phyloP scores from a whole-genome alignment of 1,140 invertebrate genomes.

The Hestina assimilis region DNA sequence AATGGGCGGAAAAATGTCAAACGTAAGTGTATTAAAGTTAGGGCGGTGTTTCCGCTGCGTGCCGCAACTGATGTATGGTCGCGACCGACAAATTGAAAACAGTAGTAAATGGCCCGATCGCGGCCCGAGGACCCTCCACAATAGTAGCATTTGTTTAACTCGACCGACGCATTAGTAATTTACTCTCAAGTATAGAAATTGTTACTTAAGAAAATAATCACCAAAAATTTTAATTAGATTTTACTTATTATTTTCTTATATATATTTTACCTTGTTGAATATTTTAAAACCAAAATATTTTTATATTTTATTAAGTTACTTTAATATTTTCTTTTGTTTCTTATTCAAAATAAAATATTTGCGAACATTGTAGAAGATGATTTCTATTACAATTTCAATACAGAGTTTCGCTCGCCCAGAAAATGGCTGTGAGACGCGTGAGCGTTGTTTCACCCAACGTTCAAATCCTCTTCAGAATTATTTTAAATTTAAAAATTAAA shows the following conservation, averaged over 20 bases:
- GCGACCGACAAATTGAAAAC: constrained; percentile 68
- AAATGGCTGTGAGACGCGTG: constrained; percentile 54
- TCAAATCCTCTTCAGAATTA: constrained; percentile 24
- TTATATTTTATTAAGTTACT: no score
- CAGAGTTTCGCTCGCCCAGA: constrained; percentile 64
- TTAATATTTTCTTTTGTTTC: neutral
- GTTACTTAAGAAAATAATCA: no score
- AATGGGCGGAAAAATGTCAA: constrained; percentile 69
- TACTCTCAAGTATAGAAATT: neutral
- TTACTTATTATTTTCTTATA: no score
- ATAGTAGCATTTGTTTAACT: constrained; percentile 18
- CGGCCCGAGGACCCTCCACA: constrained; percentile 41
- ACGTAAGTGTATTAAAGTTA: constrained; percentile 70
- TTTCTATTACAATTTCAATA: constrained; percentile 67
- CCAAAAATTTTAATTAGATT: no score
- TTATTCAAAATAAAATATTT: constrained; percentile 4
- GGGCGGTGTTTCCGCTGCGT: constrained; percentile 50
- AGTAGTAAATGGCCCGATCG: constrained; percentile 65
- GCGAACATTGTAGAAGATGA: constrained; percentile 43
- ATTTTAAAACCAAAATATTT: no score
- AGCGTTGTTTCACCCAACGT: constrained; percentile 31
- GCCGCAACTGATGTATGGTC: constrained; percentile 63
- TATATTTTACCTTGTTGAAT: no score
- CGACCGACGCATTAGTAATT: neutral
- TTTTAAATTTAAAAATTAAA: constrained; percentile 11